Base-by-base conservation (phyloP, 2,113 vertebrate genomes). In the Paradoxurus hermaphroditus region DNA sequence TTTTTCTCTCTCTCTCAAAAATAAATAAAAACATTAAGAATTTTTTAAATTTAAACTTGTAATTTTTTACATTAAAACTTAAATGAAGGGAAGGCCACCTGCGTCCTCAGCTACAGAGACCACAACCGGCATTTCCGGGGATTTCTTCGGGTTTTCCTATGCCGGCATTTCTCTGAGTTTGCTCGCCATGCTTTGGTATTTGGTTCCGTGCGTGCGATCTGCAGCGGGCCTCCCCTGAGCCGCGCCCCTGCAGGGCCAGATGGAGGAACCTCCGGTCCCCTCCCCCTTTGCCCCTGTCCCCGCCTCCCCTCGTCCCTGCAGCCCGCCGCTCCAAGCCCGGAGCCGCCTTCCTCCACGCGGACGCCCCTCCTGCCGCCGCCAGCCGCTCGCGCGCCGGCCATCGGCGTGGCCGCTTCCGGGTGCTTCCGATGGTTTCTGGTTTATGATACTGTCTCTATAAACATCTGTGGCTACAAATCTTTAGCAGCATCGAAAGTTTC, bases 221-320 rank as follows among this genome's bases (percentile, higher is more conserved):
- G 2, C 0, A 0, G 18, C 15, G n/a, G 12, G 46, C 63, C 75
- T 31, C 29, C 63, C 79, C n/a, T 11, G 82, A 6, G 68, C 16
- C 59, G 13, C 82, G n/a, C 51, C 16, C 7, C 56, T 21, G 29
- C 13, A 46, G 18, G 21, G 10, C 9, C 5, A 68, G 25, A 10
- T 1, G 0, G 34, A 67, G 75, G 59, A 0, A 0, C 2, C 39
- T 63, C 1, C 0, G 4, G 0, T n/a, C n/a, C n/a, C n/a, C n/a
- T n/a, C n/a, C n/a, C 27, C 31, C 59, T 2, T 29, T 2, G 15
- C 14, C 10, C 56, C 14, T n/a, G n/a, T 25, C 23, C 0, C 3
- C 27, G 4, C 41, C 1, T 29, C 56, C n/a, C n/a, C n/a, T n/a
- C n/a, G n/a, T n/a, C n/a, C n/a, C n/a, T n/a, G n/a, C n/a, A n/a